These are phyloP conservation scores for Columba livia DNA, from an alignment of 2,113 vertebrate genomes.

Conservation along the genomic window DNA sequence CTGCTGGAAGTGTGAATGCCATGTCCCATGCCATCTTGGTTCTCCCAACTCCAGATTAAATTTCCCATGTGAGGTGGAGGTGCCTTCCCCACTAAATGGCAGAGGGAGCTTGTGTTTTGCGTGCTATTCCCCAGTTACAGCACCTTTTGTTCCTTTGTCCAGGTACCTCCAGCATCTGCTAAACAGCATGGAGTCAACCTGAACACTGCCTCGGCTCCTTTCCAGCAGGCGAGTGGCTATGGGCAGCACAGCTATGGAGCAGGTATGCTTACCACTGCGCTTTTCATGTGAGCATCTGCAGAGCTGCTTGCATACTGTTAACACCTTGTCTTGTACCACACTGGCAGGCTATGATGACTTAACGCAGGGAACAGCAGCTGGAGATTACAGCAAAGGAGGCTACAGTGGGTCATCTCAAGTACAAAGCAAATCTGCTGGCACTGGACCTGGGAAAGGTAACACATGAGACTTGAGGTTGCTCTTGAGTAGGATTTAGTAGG, in stretches of 20 bases:
- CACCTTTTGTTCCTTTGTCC: background rate
- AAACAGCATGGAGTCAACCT: conserved; percentile 87
- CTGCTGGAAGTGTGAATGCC: background rate
- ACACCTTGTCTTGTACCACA: background rate
- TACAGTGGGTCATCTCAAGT: conserved; percentile 91
- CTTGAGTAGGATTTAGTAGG: background rate
- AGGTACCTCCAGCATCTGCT: conserved; percentile 88
- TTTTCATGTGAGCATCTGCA: background rate
- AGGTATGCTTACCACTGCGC: conserved; percentile 67
- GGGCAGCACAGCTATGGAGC: conserved; percentile 86
- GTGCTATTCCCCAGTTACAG: fast-evolving
- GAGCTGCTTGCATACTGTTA: background rate
- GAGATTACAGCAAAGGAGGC: conserved; percentile 93
- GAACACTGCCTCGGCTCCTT: conserved; percentile 81
- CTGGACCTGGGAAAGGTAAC: conserved; percentile 94
- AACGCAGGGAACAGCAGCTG: conserved; percentile 87
- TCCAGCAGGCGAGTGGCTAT: conserved; percentile 87
- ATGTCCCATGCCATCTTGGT: fast-evolving
- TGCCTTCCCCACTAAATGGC: conserved; percentile 17
- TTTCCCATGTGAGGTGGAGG: background rate
- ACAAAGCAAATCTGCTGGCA: conserved; percentile 89
- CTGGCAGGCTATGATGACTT: conserved; percentile 92
- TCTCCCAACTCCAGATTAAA: background rate
- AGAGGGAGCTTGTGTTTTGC: background rate
- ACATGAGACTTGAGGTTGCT: background rate